Conservation (phyloP, 2,113 vertebrate genomes). For the Perognathus longimembris region DNA sequence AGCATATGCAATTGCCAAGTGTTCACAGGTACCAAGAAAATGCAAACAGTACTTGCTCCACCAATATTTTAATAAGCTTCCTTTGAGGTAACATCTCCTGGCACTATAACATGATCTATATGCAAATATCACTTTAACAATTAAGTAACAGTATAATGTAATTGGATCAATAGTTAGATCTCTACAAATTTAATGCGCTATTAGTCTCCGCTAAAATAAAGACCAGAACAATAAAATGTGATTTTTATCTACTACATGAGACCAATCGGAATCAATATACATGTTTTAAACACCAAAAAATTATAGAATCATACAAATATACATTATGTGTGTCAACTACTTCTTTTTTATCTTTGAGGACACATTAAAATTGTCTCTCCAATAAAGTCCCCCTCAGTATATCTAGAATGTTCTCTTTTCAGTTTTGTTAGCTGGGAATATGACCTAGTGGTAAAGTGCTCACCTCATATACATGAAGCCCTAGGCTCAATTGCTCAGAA, state of each 20-base stretch:
- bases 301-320: neutral
- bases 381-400: slow-evolving; percentile 22
- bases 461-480: too few relatives aligned
- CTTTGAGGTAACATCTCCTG: slow-evolving; percentile 59
- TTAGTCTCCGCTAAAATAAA: slow-evolving; percentile 58
- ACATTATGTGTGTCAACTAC: neutral
- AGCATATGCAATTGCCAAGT: slow-evolving; percentile 48
- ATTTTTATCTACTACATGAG: slow-evolving; percentile 55
- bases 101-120: slow-evolving; percentile 51
- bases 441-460: too few relatives aligned
- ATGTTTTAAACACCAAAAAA: slow-evolving; percentile 45
- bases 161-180: slow-evolving; percentile 64
- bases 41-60: slow-evolving; percentile 63
- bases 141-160: slow-evolving; percentile 55
- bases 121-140: slow-evolving; percentile 53
- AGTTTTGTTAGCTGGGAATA: slow-evolving; percentile 10
- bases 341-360: neutral
- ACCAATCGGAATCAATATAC: slow-evolving; percentile 12
- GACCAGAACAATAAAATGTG: slow-evolving; percentile 23
- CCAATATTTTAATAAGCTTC: slow-evolving; percentile 63
- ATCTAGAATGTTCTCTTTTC: slow-evolving; percentile 32
- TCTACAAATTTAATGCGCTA: slow-evolving; percentile 42
- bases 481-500: too few relatives aligned
- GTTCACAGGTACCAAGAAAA: slow-evolving; percentile 66
- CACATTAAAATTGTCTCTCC: slow-evolving; percentile 58